Percentiles rank a stretch among this genome's conserved stretches.
phyloP scores from a whole-genome alignment of 2,888 invertebrate species.

The Tortricodes alternella region DNA sequence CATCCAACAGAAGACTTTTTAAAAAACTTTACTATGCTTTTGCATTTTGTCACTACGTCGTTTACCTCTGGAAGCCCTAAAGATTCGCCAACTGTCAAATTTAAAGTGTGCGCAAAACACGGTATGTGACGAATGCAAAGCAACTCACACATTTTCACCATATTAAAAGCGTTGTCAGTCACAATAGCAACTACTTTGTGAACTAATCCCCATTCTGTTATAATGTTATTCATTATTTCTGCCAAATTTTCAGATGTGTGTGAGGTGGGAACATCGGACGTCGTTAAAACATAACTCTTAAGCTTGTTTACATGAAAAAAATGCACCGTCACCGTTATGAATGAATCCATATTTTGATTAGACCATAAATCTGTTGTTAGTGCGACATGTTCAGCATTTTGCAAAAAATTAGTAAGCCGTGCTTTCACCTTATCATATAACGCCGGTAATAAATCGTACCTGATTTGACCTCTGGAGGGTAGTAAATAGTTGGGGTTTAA shows the following conservation, averaged over 20 bases:
- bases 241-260: conserved; percentile 11
- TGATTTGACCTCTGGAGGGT: conserved; percentile 8
- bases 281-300: conserved; percentile 2
- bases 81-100: too few species aligned
- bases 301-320: neutral
- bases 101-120: too few species aligned
- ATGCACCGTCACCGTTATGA: neutral
- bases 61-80: too few species aligned
- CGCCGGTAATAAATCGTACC: neutral
- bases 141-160: conserved; percentile 19
- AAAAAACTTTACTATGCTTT: too few species aligned
- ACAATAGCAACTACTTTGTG: conserved; percentile 1
- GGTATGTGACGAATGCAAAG: neutral
- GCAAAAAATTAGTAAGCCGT: neutral
- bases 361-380: neutral
- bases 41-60: too few species aligned
- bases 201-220: conserved; percentile 9
- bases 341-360: conserved; percentile 1
- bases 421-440: neutral
- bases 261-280: conserved; percentile 4
- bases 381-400: neutral
- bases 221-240: neutral
- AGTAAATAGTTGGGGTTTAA: conserved; percentile 11
- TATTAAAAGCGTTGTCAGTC: conserved; percentile 13
- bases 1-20: neutral